Evolutionary conservation across 2,888 invertebrate genomes (phyloP).

Genomic region (Eumerus sabulonum): DNA sequence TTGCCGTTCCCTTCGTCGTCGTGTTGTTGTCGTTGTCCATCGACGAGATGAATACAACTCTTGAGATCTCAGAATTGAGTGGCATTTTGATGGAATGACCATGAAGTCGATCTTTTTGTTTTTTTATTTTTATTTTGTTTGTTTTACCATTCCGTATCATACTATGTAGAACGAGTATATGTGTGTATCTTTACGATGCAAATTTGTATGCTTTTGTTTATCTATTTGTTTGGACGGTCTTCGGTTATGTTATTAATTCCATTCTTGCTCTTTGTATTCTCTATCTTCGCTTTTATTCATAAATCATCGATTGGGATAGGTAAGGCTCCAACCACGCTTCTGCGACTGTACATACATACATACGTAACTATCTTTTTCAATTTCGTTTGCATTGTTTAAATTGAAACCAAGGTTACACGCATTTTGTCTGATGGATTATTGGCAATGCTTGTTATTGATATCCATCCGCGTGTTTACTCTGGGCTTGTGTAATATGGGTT

Average conservation of each 20-base stretch:
- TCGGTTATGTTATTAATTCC: slow-evolving; percentile 24
- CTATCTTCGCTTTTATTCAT: slow-evolving; percentile 44
- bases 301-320: slow-evolving; percentile 49
- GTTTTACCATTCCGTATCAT: no score
- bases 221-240: slow-evolving; percentile 20
- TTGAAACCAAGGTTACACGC: slow-evolving; percentile 60
- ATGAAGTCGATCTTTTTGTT: slow-evolving; percentile 59
- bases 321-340: slow-evolving; percentile 31
- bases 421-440: slow-evolving; percentile 60
- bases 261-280: not conserved
- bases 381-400: slow-evolving; percentile 28
- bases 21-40: not conserved
- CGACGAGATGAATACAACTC: slow-evolving; percentile 41
- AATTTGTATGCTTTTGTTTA: slow-evolving; percentile 55
- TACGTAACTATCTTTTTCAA: slow-evolving; percentile 1
- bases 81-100: slow-evolving; percentile 68
- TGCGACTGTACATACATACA: no score
- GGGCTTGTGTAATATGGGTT: slow-evolving; percentile 7
- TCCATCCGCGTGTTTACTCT: slow-evolving; percentile 34
- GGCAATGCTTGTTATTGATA: slow-evolving; percentile 58
- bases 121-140: slow-evolving; percentile 35
- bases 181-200: slow-evolving; percentile 55
- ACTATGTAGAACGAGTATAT: no score
- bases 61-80: slow-evolving; percentile 55
- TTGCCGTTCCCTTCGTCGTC: no score